A percentile compares a stretch with the other conserved stretches of the same genome.
Evolutionary conservation across 2,113 vertebrate genomes (phyloP).

Genomic region (Siphamia tubifer): DNA sequence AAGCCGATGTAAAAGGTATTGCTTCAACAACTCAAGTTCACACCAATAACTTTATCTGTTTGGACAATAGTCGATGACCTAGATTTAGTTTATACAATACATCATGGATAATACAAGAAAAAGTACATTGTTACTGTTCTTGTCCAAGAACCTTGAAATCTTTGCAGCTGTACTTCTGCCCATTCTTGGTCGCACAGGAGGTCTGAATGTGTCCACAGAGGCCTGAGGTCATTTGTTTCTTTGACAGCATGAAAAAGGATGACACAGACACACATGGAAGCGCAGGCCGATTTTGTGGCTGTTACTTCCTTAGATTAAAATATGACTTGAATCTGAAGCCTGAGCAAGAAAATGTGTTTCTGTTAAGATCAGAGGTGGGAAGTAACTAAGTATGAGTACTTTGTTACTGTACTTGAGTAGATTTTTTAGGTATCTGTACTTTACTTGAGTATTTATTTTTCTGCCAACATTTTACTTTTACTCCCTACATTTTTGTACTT

Average conservation of each 20-base stretch:
- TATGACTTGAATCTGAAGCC: background rate
- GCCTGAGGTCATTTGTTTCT: slow-evolving; percentile 59
- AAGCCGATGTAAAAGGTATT: background rate
- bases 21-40: background rate
- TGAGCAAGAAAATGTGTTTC: background rate
- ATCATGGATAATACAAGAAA: too few species aligned
- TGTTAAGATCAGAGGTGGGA: too few species aligned
- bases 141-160: background rate
- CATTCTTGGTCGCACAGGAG: slow-evolving; percentile 49
- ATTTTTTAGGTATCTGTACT: too few species aligned
- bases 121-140: background rate
- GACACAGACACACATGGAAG: slow-evolving; percentile 31
- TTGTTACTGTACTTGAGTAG: too few species aligned
- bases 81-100: background rate
- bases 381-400: too few species aligned
- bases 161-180: slow-evolving; percentile 21
- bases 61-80: too few species aligned
- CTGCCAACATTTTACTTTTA: too few species aligned
- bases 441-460: too few species aligned
- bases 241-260: slow-evolving; percentile 33
- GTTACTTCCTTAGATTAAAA: background rate
- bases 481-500: too few species aligned
- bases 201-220: slow-evolving; percentile 21
- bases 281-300: background rate
- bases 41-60: background rate